Conservation (phyloP, 2,888 invertebrate species). For the Synergus japonicus region DNA sequence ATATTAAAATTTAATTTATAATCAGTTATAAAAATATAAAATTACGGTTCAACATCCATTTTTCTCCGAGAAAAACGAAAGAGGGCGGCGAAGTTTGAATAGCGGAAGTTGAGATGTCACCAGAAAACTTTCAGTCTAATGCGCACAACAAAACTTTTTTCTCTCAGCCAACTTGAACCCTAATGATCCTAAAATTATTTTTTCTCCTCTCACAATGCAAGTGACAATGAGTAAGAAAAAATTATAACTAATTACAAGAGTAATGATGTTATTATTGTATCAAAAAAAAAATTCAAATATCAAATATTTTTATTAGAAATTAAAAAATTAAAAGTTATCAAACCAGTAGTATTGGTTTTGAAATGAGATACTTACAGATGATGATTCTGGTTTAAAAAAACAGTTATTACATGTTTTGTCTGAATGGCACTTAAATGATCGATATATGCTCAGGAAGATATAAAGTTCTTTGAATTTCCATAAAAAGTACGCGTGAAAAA, state of each 20-base stretch:
- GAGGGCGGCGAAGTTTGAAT: neutral
- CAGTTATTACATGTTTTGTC: neutral
- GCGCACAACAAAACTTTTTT: neutral
- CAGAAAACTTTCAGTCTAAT: neutral
- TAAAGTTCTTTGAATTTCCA: constrained; percentile 1
- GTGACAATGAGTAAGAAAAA: too few species aligned
- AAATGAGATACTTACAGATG: neutral
- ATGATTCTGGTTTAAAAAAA: neutral
- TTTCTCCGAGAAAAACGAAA: neutral
- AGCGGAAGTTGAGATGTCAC: neutral
- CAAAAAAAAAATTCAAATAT: too few species aligned
- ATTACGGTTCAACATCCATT: too few species aligned
- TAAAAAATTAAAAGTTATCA: too few species aligned
- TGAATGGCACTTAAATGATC: neutral
- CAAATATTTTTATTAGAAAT: too few species aligned
- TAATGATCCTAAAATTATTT: neutral
- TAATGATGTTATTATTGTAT: too few species aligned
- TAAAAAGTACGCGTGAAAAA: constrained; percentile 1
- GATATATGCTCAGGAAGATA: constrained; percentile 5
- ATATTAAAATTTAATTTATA: too few species aligned
- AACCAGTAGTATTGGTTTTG: neutral
- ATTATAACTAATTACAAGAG: too few species aligned
- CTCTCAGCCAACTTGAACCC: neutral
- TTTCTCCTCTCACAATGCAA: neutral
- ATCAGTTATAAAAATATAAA: too few species aligned